Conservation (phyloP, 2,113 vertebrate genomes). For the Mellivora capensis region DNA sequence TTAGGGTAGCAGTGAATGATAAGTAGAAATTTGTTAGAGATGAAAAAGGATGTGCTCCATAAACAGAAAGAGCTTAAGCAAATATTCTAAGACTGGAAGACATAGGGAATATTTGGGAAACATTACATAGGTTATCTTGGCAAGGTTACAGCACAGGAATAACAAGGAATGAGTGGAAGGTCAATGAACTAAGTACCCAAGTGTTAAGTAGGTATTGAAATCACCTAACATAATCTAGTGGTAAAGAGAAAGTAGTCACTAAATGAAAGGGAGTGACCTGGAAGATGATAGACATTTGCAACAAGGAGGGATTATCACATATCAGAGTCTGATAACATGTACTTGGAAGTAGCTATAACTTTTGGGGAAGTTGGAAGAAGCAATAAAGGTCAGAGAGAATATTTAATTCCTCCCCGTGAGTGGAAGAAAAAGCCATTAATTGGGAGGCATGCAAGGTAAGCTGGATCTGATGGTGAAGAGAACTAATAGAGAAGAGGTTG, state of each 20-base stretch:
- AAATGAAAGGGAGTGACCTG: not conserved
- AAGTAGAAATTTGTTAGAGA: not conserved
- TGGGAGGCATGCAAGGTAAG: not conserved
- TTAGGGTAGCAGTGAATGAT: not conserved
- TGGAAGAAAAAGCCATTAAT: not conserved
- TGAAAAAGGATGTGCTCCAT: not conserved
- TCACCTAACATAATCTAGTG: not conserved
- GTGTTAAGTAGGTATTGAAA: not conserved
- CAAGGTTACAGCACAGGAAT: not conserved
- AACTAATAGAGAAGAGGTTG: not conserved
- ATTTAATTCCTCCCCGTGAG: not conserved
- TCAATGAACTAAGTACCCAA: not conserved
- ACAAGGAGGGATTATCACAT: not conserved
- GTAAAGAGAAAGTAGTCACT: not conserved
- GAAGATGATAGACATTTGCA: not conserved
- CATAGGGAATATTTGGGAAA: not conserved
- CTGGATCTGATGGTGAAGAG: not conserved
- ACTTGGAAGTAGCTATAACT: not conserved
- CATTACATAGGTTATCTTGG: not conserved
- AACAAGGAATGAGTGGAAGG: not conserved
- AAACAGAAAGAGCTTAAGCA: not conserved
- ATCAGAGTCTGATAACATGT: not conserved
- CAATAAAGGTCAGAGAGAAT: not conserved
- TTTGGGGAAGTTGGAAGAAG: not conserved
- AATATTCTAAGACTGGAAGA: not conserved